Evolutionary conservation across 2,888 invertebrate genomes (phyloP), one percentile per base, ranked within the genome.

Genomic region (Aromia moschata): DNA sequence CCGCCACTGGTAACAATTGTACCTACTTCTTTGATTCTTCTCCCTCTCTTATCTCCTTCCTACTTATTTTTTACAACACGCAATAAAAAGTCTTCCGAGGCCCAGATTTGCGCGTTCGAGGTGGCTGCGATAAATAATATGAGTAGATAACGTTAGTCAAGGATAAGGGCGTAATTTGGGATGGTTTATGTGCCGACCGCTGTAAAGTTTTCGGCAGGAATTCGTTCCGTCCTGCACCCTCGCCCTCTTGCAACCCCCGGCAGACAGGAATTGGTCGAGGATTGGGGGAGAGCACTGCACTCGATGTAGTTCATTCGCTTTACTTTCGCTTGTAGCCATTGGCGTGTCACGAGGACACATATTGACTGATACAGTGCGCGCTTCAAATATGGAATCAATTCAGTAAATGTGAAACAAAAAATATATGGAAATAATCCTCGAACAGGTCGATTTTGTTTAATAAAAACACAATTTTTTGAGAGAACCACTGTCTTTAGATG

Each of bases 251-350:
- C 45, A 44, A 60, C 56, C 56, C 60, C 38, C 30, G 31, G 37
- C 36, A 54, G 57, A 57, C 49, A 37, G 37, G 15, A 41, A 43
- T 18, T 20, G 52, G 40, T 49, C 54, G 25, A 31, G 17, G 14
- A 37, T 25, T 25, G 37, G 40, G 52, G 36, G 46, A 61, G 58
- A 47, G 49, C 64, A 56, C 33, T 61, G 64, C 61, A 61, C 64
- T 64, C 52, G 56, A 61, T 56, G 45, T 61, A 61, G 58, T 61
- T 64, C 58, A 55, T 47, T 64, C 56, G 44, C 54, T 61, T 54
- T 53, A 60, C 60, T 56, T 61, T 57, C 54, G 51, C 57, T 51
- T 18, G 30, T 14, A 51, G 52, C 55, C 33, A 46, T 33, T 9
- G 33, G 33, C 46, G 46, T 33, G 16, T 17, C n/a, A n/a, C n/a